Evolutionary conservation across 2,888 invertebrate species (phyloP).

Genomic region (Ormyrus nitidulus): DNA sequence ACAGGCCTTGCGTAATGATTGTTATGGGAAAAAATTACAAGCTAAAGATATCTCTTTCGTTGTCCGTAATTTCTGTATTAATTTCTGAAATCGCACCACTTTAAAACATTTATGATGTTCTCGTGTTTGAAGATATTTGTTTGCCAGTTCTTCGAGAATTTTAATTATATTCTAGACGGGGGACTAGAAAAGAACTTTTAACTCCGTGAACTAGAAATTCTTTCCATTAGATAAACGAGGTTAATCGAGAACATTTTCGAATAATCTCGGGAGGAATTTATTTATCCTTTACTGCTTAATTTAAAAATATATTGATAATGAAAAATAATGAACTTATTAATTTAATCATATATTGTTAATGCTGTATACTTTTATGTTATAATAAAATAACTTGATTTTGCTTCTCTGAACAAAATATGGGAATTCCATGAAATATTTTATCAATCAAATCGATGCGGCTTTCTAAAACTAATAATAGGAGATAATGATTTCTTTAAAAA

Average conservation of each 20-base stretch:
- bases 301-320: no score
- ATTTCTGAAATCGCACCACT: slow-evolving; percentile 35
- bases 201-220: not conserved
- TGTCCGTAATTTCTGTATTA: slow-evolving; percentile 37
- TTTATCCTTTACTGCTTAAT: no score
- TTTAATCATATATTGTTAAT: no score
- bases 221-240: slow-evolving; percentile 41
- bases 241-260: slow-evolving; percentile 31
- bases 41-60: slow-evolving; percentile 27
- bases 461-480: slow-evolving; percentile 25
- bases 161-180: slow-evolving; percentile 22
- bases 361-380: no score
- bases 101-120: slow-evolving; percentile 21
- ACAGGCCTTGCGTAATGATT: slow-evolving; percentile 49
- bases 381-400: not conserved
- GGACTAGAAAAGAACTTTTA: not conserved
- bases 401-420: slow-evolving; percentile 5
- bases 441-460: slow-evolving; percentile 35
- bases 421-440: slow-evolving; percentile 8
- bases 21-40: slow-evolving; percentile 43
- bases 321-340: no score
- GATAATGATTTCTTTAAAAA: slow-evolving; percentile 51
- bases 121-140: slow-evolving; percentile 12
- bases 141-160: not conserved
- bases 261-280: no score